These are phyloP conservation scores for Propithecus perrieri DNA, from an alignment of 2,797 vertebrate species.

Conservation along the genomic window DNA sequence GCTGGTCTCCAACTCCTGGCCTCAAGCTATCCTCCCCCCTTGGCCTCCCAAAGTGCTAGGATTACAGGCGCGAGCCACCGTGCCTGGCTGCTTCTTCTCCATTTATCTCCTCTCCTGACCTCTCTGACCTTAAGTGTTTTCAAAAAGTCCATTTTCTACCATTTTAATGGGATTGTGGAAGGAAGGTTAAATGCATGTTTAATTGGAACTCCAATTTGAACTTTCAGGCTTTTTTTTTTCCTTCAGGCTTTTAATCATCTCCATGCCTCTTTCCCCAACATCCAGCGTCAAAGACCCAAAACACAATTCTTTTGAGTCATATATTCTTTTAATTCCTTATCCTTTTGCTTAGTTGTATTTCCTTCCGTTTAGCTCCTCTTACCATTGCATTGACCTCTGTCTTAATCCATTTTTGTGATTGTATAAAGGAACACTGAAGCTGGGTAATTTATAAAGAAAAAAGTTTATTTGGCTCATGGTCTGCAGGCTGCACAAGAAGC, in stretches of 20 bases:
- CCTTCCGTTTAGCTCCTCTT: background rate
- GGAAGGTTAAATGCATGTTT: background rate
- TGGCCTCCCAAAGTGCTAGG: too few species aligned
- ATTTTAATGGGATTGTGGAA: background rate
- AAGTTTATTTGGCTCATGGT: too few species aligned
- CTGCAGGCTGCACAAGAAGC: too few species aligned
- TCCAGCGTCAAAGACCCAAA: background rate
- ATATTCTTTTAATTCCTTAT: background rate
- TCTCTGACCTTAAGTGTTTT: background rate
- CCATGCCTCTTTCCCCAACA: background rate
- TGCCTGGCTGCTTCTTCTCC: background rate
- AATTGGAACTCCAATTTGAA: slow-evolving; percentile 1
- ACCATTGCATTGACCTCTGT: background rate
- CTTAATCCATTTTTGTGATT: too few species aligned
- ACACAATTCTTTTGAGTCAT: background rate
- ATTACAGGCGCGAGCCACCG: too few species aligned
- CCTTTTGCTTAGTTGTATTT: background rate
- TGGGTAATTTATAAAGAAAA: too few species aligned
- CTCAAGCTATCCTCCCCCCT: too few species aligned
- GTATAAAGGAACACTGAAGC: too few species aligned
- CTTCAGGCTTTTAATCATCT: background rate
- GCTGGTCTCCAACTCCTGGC: too few species aligned
- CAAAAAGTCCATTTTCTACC: background rate
- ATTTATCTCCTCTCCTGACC: background rate
- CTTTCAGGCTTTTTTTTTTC: background rate